These are phyloP conservation scores for Metopia argyrocephala DNA, from an alignment of 2,888 invertebrate species.

Conservation along the genomic window DNA sequence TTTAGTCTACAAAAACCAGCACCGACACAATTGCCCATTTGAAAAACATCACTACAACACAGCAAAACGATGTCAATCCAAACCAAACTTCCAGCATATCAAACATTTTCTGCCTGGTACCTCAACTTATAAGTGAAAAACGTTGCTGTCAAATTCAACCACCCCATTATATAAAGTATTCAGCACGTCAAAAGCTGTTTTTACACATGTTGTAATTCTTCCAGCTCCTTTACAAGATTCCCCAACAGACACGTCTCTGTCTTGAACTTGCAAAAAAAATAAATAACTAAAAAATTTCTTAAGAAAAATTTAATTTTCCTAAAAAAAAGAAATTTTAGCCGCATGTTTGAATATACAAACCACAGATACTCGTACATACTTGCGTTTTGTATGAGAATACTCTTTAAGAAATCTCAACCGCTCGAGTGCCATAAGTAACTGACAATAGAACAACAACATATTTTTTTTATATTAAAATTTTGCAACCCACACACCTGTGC, in stretches of 20 bases:
- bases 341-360: background rate
- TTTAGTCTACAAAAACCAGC: no score
- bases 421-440: slow-evolving; percentile 44
- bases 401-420: slow-evolving; percentile 36
- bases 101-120: no score
- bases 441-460: slow-evolving; percentile 45
- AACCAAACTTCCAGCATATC: no score
- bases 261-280: background rate
- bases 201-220: background rate
- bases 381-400: background rate
- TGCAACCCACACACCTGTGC: slow-evolving; percentile 62
- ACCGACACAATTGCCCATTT: no score
- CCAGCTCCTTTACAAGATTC: background rate
- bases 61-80: no score
- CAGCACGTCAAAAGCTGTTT: no score
- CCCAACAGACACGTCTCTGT: background rate
- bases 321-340: background rate
- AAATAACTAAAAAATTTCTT: background rate
- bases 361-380: no score
- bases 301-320: background rate
- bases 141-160: no score
- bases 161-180: no score
- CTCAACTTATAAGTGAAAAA: no score
- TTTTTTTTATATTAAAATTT: slow-evolving; percentile 40
- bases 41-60: no score